Base-by-base conservation (phyloP, 1,140 invertebrate genomes). In the Wasmannia auropunctata region DNA sequence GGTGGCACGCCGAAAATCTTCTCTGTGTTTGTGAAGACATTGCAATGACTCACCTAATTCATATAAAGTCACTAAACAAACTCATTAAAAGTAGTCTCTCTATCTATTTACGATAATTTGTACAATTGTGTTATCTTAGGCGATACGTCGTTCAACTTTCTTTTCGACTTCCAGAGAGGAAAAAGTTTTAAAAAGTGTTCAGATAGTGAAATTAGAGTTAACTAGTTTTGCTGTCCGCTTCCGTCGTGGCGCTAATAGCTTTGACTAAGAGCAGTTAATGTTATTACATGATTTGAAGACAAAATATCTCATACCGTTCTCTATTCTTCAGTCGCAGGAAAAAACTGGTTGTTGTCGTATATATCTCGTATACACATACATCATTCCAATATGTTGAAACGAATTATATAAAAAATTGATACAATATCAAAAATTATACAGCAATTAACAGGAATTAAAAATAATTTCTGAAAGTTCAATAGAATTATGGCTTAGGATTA, bases 11-110 rank as follows among this genome's bases (percentile, higher is more conserved):
- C 14, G 49, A 56, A 75, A 58, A 58, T 56, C 4, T 49, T 11
- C 10, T 19, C 10, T 25, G 22, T 40, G 16, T 28, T n/a, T 60
- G 16, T 40, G n/a, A n/a, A 40, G 34, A 60, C n/a, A 19, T 60
- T 14, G 22, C 34, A 60, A 16, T 76, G 22, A 76, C 22, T 60
- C 72, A 76, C 1, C 62, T 63, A 63, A 31, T 63, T 76, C 34
- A 25, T 11, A 10, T 76, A 40, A 25, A 76, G 31, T 37, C 22
- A 76, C 16, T 40, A 28, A 76, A 76, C 31, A 28, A 72, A 72
- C 28, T 72, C 25, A 19, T n/a, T 14, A 76, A 62, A 28, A 49
- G 10, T 40, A 14, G 4, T 62, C 8, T 62, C 16, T 62, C 22
- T 14, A 19, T 54, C 34, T n/a, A n/a, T 51, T 34, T 16, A 74